Evolutionary conservation across 2,113 vertebrate genomes (phyloP).

Genomic region (Himantopus leucocephalus): DNA sequence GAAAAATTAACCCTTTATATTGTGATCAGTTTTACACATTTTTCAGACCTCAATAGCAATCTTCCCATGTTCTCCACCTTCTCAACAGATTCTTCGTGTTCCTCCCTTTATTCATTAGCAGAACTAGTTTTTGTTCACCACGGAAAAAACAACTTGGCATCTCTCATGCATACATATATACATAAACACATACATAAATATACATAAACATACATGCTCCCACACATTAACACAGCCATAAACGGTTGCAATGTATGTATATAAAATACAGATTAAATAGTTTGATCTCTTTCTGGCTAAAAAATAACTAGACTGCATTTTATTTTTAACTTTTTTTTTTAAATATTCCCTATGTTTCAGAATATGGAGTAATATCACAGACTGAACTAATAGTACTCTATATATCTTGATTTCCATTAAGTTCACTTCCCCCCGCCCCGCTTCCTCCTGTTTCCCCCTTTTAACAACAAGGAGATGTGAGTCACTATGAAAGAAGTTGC

Average conservation of each 20-base stretch:
- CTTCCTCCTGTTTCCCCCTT: background rate
- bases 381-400: background rate
- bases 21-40: background rate
- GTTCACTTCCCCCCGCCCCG: fast-evolving
- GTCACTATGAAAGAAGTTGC: background rate
- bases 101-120: background rate
- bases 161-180: background rate
- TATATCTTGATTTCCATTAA: background rate
- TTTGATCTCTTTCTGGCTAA: background rate
- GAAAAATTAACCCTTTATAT: background rate
- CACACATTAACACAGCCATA: background rate
- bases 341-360: background rate
- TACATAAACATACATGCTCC: background rate
- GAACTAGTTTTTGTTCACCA: background rate
- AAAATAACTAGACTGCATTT: background rate
- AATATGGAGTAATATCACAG: background rate
- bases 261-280: background rate
- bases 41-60: background rate
- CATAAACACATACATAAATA: background rate
- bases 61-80: background rate
- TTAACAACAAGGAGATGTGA: background rate
- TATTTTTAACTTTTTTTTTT: background rate
- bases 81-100: background rate
- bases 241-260: background rate
- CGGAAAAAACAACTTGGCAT: background rate